phyloP scores from a whole-genome alignment of 2,797 vertebrate genomes.

The Enteromius mattozi region DNA sequence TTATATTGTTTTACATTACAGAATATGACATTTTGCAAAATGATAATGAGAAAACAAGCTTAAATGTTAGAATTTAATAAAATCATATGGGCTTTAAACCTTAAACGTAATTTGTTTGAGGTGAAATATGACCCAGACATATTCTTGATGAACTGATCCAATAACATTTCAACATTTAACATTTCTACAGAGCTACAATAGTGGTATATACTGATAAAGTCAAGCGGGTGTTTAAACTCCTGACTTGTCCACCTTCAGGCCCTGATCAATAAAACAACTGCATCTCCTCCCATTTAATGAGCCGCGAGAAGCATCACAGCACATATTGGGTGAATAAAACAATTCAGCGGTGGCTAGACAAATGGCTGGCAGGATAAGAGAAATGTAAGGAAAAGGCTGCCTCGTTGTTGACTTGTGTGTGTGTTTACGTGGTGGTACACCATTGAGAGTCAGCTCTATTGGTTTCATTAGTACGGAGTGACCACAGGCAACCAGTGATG shows the following conservation, averaged over 20 bases:
- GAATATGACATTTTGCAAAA: background rate
- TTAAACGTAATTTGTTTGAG: background rate
- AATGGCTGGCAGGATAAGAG: conserved; percentile 49
- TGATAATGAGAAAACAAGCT: background rate
- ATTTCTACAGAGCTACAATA: background rate
- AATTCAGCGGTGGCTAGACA: conserved; percentile 41
- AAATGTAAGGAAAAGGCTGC: conserved; percentile 23
- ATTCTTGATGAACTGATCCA: background rate
- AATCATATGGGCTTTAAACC: background rate
- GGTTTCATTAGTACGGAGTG: conserved; percentile 49
- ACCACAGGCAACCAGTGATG: conserved; percentile 36
- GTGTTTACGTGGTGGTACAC: conserved; percentile 18
- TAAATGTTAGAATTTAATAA: background rate
- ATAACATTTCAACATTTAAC: background rate
- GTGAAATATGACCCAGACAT: background rate
- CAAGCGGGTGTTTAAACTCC: background rate
- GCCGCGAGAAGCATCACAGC: conserved; percentile 29
- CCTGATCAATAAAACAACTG: conserved; percentile 41
- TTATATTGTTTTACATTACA: background rate
- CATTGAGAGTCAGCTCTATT: conserved; percentile 42
- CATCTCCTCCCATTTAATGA: conserved; percentile 24
- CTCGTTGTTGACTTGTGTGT: conserved; percentile 43
- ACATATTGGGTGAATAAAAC: conserved; percentile 41
- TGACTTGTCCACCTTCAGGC: conserved; percentile 17
- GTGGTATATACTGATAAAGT: background rate